Evolutionary conservation across 2,797 vertebrate species (phyloP).

Genomic region (Aeoliscus strigatus): DNA sequence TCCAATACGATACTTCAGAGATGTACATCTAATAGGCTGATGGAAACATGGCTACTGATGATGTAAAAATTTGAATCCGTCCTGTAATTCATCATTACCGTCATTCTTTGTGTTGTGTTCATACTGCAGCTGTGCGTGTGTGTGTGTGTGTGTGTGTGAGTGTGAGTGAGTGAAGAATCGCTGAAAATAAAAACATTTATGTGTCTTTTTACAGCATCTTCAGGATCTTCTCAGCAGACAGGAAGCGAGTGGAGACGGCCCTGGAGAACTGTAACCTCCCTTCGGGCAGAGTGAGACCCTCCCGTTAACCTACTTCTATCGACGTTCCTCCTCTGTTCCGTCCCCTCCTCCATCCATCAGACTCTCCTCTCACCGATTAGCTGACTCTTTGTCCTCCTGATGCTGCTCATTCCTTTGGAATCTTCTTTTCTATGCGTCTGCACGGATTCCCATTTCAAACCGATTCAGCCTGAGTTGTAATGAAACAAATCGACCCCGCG

Average conservation of each 20-base stretch:
- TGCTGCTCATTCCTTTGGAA: constrained; percentile 36
- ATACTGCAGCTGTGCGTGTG: too few species aligned
- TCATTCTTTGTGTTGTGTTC: too few species aligned
- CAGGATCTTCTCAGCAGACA: constrained; percentile 90
- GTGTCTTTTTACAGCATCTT: constrained; percentile 92
- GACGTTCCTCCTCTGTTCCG: constrained; percentile 2
- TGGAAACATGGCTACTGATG: too few species aligned
- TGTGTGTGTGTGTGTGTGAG: too few species aligned
- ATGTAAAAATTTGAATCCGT: too few species aligned
- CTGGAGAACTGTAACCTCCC: constrained; percentile 93
- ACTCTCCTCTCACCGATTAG: constrained; percentile 9
- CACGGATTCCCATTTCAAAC: constrained; percentile 36
- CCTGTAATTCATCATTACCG: too few species aligned
- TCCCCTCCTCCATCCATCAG: constrained; percentile 22
- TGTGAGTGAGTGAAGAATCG: too few species aligned
- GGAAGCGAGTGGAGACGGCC: constrained; percentile 91
- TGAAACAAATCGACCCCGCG: constrained; percentile 43
- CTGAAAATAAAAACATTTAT: too few species aligned
- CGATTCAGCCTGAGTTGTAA: constrained; percentile 29
- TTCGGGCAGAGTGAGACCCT: constrained; percentile 86
- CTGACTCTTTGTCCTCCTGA: constrained; percentile 20
- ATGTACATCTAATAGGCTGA: too few species aligned
- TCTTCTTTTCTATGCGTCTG: constrained; percentile 36
- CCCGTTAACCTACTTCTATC: constrained; percentile 5
- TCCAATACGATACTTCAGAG: too few species aligned